phyloP scores from a whole-genome alignment of 30 jellyfish, hydroid and myxozoan species.

The Aurelia sp. region DNA sequence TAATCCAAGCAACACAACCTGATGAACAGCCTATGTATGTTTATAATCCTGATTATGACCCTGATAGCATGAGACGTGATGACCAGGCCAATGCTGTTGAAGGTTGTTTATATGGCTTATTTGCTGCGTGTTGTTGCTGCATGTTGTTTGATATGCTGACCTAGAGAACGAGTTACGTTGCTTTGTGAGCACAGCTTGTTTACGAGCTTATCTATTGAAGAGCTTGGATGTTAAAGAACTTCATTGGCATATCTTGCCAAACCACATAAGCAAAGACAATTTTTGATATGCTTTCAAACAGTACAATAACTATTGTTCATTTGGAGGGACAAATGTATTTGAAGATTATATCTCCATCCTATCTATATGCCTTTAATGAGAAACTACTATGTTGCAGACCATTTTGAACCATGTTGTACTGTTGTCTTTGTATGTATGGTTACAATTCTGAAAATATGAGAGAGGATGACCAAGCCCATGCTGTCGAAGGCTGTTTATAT shows the following conservation, averaged over 20 bases:
- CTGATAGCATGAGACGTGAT: slow-evolving; percentile 46
- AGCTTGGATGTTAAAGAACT: too few relatives aligned
- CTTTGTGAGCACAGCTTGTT: too few relatives aligned
- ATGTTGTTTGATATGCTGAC: slow-evolving; percentile 68
- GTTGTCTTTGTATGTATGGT: slow-evolving; percentile 4
- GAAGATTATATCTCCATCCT: too few relatives aligned
- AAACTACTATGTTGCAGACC: too few relatives aligned
- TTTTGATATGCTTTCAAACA: too few relatives aligned
- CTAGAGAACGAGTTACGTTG: background rate
- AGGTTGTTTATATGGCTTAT: slow-evolving; percentile 76
- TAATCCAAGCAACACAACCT: slow-evolving; percentile 73
- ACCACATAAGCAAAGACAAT: too few relatives aligned
- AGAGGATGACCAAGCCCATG: slow-evolving; percentile 60
- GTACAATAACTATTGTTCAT: too few relatives aligned
- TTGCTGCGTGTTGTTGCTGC: slow-evolving; percentile 85
- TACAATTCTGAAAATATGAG: slow-evolving; percentile 32
- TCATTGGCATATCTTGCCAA: too few relatives aligned
- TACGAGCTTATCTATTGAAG: too few relatives aligned
- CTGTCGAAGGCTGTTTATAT: slow-evolving; percentile 70
- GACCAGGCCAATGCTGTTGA: slow-evolving; percentile 59
- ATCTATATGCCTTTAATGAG: too few relatives aligned
- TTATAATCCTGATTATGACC: slow-evolving; percentile 46
- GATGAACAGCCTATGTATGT: slow-evolving; percentile 33
- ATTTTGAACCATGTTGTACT: too few relatives aligned
- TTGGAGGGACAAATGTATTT: too few relatives aligned